A percentile compares a stretch with the other conserved stretches of the same genome.
Conservation (phyloP, 2,113 vertebrate species). For the Hypocryptadius cinnamomeus region DNA sequence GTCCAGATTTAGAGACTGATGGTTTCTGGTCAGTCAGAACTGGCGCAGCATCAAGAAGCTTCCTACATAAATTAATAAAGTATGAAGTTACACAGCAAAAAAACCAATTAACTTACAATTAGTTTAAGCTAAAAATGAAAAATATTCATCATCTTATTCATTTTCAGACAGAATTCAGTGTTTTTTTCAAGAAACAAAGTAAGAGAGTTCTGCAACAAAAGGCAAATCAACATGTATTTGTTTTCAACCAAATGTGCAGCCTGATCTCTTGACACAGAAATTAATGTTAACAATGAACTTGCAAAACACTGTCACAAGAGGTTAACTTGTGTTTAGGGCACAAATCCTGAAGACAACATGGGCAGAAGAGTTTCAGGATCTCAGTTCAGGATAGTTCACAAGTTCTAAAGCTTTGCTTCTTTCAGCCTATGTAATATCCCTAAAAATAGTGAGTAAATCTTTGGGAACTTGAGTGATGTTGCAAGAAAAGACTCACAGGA, state of each 20-base stretch:
- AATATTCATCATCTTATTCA: neutral
- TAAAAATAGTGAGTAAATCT: neutral
- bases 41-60: slow-evolving; percentile 68
- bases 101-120: neutral
- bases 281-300: neutral
- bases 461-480: neutral
- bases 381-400: neutral
- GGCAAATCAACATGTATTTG: neutral
- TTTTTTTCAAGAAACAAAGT: neutral
- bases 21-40: slow-evolving; percentile 81
- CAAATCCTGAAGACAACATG: neutral
- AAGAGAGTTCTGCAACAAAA: neutral
- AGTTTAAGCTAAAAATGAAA: neutral
- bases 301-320: neutral
- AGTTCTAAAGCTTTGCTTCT: neutral
- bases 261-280: neutral
- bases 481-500: neutral
- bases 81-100: neutral
- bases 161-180: neutral
- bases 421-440: neutral
- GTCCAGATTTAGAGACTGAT: slow-evolving; percentile 92
- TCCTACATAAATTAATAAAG: slow-evolving; percentile 67
- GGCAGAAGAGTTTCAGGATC: neutral
- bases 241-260: neutral
- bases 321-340: neutral